Percentiles rank a stretch among this genome's conserved stretches.
Evolutionary conservation across 2,797 vertebrate genomes (phyloP).

Genomic region (Huso huso): DNA sequence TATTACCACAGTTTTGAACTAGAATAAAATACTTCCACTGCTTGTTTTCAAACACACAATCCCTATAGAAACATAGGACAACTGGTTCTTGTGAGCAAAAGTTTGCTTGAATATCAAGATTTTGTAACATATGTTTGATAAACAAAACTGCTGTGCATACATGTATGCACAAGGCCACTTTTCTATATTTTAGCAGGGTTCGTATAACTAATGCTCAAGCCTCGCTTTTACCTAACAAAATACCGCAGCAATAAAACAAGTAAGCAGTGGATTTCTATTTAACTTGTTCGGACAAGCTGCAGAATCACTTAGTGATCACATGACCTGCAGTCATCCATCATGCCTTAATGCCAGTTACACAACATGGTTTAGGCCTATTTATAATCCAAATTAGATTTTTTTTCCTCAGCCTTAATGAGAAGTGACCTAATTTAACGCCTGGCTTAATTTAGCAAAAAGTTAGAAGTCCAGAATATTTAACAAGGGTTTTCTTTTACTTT

Average conservation of each 20-base stretch:
- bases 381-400: constrained; percentile 20
- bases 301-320: constrained; percentile 11
- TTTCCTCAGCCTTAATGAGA: constrained; percentile 23
- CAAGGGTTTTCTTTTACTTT: background rate
- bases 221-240: background rate
- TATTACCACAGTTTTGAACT: no score
- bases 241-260: background rate
- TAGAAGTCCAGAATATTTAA: background rate
- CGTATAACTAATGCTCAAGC: no score
- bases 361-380: constrained; percentile 19
- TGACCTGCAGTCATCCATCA: constrained; percentile 24
- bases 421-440: constrained; percentile 22
- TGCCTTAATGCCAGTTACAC: constrained; percentile 23
- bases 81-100: no score
- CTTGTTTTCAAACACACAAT: no score
- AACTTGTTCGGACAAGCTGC: constrained; percentile 18
- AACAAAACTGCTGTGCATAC: no score
- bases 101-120: no score
- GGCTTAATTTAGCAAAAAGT: constrained; percentile 12
- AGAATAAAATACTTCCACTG: no score
- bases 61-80: no score
- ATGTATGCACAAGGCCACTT: no score
- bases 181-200: no score
- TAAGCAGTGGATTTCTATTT: constrained; percentile 14
- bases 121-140: no score